Evolutionary conservation across 2,888 invertebrate species (phyloP), one percentile per base, ranked within the genome.

Genomic region (Capitulum mitella): DNA sequence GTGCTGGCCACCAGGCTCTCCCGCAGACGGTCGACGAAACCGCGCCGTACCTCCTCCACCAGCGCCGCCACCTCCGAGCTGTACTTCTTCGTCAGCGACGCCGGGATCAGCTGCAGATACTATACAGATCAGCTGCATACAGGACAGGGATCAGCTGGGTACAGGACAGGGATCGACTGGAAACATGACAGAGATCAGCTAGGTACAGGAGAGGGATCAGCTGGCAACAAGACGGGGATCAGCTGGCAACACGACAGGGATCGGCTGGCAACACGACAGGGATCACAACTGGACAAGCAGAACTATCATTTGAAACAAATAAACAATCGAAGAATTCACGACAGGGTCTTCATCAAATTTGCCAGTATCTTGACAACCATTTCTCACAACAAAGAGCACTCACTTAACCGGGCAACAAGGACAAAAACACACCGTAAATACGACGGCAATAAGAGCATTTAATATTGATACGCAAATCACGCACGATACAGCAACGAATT

Each of bases 11-110:
- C 70, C 70, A 70, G 70, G 70, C 37, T 37, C 37, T 37, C 6
- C 22, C 70, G 34, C 22, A 70, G 70, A 3, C 70, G 70, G 8
- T 8, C 32, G 37, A 37, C 37, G 70, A 70, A 70, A 1, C 26
- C 70, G 37, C 22, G 70, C 16, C 70, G 70, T 8, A 70, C 70
- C 70, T 70, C 70, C 6, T 70, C 70, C 37, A 70, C 70, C 3
- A 70, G 70, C 37, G 34, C 70, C 37, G 70, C 34, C 70, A 70
- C 70, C 37, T 34, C 70, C 5, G 70, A 5, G 0, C 16, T 22
- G 37, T 70, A 70, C 70, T 37, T 34, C 0, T 22, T 3, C 6
- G 19, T 37, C 70, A 70, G 70, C 37, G 5, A 22, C 26, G 37
- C 22, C 70, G 70, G 70, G 37, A 70, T 37, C 70, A 70, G 70